Base-by-base conservation (phyloP, 2,797 vertebrate genomes). In the Sciaenops ocellatus region DNA sequence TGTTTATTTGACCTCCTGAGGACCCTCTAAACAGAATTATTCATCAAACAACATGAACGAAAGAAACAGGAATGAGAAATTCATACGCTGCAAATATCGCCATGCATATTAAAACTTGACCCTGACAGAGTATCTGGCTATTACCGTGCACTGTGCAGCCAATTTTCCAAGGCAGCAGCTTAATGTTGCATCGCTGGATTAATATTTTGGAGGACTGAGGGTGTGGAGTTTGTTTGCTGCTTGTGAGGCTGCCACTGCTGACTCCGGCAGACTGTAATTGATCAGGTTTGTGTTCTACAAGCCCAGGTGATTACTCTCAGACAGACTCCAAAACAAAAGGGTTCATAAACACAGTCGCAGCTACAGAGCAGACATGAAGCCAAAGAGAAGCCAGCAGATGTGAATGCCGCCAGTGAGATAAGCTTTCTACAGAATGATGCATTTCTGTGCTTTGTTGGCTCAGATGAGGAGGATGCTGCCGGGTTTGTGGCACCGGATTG, bases 101-200 rank as follows among this genome's bases (percentile, higher is more conserved):
- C 63, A 56, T 86, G 88, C 85, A 88, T 90, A 92, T 87, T 89
- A 92, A 92, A 89, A 75, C 69, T n/a, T 46, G 1, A 61, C 66
- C 73, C 84, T 78, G 86, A 83, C 82, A 26, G 76, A 79, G 79
- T 59, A 52, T 64, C 77, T 69, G 76, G 59, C 59, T 52, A 78
- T 88, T 90, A 90, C 48, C 4, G 24, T 22, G 51, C 26, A 5
- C 69, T 3, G 66, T 22, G 77, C 69, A 84, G 78, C 82, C 82
- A 90, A 87, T 90, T 89, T 89, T 84, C 82, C 70, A 71, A 38
- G 72, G 30, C 59, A 13, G 77, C 69, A 42, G 73, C 71, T 87
- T 87, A 91, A 90, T 88, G 89, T 86, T 70, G 70, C 82, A 78
- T 87, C 83, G 60, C 44, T 81, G 76, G 73, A 87, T 90, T 86